phyloP scores from a whole-genome alignment of 2,797 vertebrate genomes.

The Pipistrellus nathusii region DNA sequence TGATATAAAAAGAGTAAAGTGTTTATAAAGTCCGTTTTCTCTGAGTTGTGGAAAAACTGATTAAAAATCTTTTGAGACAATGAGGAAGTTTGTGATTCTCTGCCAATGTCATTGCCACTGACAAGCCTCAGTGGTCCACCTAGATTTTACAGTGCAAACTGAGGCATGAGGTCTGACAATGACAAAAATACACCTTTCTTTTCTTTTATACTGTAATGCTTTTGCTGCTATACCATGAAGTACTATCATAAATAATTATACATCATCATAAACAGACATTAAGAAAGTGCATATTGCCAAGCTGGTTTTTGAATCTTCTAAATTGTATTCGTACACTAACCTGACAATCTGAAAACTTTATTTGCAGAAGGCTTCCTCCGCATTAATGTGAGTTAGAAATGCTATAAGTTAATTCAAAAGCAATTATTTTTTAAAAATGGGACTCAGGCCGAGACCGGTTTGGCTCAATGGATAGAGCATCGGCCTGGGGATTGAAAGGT shows the following conservation, averaged over 20 bases:
- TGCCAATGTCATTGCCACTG: neutral
- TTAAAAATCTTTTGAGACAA: neutral
- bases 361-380: slow-evolving; percentile 19
- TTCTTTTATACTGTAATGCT: neutral
- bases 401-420: slow-evolving; percentile 72
- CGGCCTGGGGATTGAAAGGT: too few species aligned
- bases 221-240: neutral
- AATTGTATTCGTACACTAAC: slow-evolving; percentile 40
- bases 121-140: neutral
- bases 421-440: neutral
- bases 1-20: neutral
- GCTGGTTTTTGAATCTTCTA: slow-evolving; percentile 42
- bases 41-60: neutral
- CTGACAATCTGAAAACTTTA: slow-evolving; percentile 54
- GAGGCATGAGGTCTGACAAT: too few species aligned
- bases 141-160: neutral
- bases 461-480: too few species aligned
- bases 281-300: slow-evolving; percentile 28
- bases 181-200: neutral
- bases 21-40: neutral
- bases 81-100: neutral
- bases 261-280: slow-evolving; percentile 16
- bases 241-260: neutral
- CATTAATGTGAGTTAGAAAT: slow-evolving; percentile 42
- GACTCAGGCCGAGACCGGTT: neutral